Evolutionary conservation across 1,140 invertebrate genomes (phyloP).

Genomic region (Colletes latitarsis): DNA sequence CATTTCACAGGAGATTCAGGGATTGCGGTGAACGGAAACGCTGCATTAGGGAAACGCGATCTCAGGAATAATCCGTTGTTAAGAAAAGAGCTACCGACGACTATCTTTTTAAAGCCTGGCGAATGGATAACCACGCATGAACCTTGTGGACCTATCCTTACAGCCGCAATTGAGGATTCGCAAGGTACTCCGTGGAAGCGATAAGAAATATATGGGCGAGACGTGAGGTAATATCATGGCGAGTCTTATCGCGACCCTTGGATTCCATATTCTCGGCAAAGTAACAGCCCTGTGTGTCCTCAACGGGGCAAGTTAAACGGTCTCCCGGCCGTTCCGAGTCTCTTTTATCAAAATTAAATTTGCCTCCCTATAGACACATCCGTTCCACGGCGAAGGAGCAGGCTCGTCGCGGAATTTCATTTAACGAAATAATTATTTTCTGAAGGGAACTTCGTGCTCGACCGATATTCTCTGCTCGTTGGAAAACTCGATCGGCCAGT

Average conservation of each 20-base stretch:
- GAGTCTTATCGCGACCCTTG: constrained; percentile 50
- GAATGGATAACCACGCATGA: background rate
- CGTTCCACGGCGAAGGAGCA: background rate
- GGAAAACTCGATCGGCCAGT: background rate
- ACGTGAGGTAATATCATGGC: constrained; percentile 42
- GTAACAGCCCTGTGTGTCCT: constrained; percentile 30
- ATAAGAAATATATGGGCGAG: constrained; percentile 28
- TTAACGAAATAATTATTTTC: constrained; percentile 39
- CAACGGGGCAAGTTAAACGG: constrained; percentile 30
- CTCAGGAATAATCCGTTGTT: background rate
- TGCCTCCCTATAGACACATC: constrained; percentile 19
- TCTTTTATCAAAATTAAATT: constrained; percentile 73
- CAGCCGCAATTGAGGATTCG: constrained; percentile 24
- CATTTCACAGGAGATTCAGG: background rate
- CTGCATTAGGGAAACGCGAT: background rate
- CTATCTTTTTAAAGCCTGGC: background rate
- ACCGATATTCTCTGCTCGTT: background rate
- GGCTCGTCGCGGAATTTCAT: constrained; percentile 9
- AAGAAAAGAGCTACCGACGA: background rate
- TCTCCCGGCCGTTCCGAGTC: constrained; percentile 66
- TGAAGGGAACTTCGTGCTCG: background rate
- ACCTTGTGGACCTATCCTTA: background rate
- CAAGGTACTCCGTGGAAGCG: background rate
- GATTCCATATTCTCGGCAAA: constrained; percentile 58
- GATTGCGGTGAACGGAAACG: background rate